Base-by-base conservation (phyloP, 2,888 invertebrate genomes). In the Quadroppia sp. region DNA sequence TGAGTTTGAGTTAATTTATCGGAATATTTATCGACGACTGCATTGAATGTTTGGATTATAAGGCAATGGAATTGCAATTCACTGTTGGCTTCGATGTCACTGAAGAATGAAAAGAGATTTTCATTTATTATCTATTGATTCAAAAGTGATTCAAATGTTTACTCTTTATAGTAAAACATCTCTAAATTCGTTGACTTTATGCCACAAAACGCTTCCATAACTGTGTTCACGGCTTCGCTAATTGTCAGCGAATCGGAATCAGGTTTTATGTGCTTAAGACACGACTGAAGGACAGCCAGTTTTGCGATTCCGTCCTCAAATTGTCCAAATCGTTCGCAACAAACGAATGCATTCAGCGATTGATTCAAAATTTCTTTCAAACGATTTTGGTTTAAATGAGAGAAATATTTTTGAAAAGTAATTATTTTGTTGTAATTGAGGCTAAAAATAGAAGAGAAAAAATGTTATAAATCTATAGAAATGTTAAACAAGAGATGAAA, bases 291-390 rank as follows among this genome's bases (percentile, higher is more conserved):
- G 23, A 69, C 42, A 20, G 45, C 69, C 17, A 69, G 36, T 45
- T 69, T 69, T 25, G 25, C 40, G 69, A 69, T 69, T 7, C 69
- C 69, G 42, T 69, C 69, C 15, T 69, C 42, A 25, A 69, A 69
- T 25, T 40, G 15, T 20, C 13, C 17, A 13, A 69, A 69, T 11
- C 23, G 25, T 25, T 69, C 42, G 42, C 69, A 69, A 45, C 45
- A 25, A n/a, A 69, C 6, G 17, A 69, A 69, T 11, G 40, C 25
- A 69, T 42, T 45, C 36, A 69, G 13, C 4, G 45, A 69, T 6
- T 40, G 20, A 1, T 2, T 13, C 45, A 69, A 42, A 20, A 28
- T 7, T 15, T 69, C 45, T 1, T 7, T 69, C 15, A 69, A 45
- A 17, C 1, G 3, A 3, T 1, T 69, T 69, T 69, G 69, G 7